Conservation (phyloP, 2,888 invertebrate species). For the Tetrapedia diversipes region DNA sequence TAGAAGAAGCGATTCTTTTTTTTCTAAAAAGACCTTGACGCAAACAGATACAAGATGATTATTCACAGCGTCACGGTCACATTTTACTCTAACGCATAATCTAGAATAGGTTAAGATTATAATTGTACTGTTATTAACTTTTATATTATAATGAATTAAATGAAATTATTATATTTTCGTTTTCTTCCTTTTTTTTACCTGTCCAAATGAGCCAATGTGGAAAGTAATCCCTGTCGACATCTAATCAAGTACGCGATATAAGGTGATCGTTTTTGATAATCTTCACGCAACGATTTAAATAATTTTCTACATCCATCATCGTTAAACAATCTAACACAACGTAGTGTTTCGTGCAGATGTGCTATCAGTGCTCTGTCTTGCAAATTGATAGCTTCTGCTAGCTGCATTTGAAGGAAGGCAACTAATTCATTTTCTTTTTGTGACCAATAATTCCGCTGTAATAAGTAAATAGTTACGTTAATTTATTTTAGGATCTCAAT, state of each 20-base stretch:
- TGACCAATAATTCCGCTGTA: slow-evolving; percentile 81
- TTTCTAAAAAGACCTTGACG: slow-evolving; percentile 91
- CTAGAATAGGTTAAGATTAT: slow-evolving; percentile 72
- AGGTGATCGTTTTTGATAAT: slow-evolving; percentile 90
- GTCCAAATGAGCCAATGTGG: slow-evolving; percentile 89
- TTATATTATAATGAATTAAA: neutral
- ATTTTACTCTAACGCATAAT: slow-evolving; percentile 85
- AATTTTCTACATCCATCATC: slow-evolving; percentile 89
- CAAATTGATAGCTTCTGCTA: slow-evolving; percentile 92
- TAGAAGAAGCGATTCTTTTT: slow-evolving; percentile 88
- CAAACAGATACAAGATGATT: slow-evolving; percentile 90
- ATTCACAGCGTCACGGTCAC: slow-evolving; percentile 89
- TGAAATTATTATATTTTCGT: neutral
- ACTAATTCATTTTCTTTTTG: slow-evolving; percentile 84
- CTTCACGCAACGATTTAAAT: slow-evolving; percentile 89
- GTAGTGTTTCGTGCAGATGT: slow-evolving; percentile 92
- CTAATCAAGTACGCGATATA: slow-evolving; percentile 92
- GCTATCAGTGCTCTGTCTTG: slow-evolving; percentile 91
- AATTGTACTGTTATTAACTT: neutral
- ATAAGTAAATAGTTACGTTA: slow-evolving; percentile 8
- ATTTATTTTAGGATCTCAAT: neutral
- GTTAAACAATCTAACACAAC: slow-evolving; percentile 90
- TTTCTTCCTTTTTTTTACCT: slow-evolving; percentile 78
- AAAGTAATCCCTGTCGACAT: slow-evolving; percentile 91
- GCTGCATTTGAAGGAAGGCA: slow-evolving; percentile 88